Evolutionary conservation across 2,113 vertebrate genomes (phyloP), one percentile per base, ranked within the genome.

Genomic region (Candoia aspera): DNA sequence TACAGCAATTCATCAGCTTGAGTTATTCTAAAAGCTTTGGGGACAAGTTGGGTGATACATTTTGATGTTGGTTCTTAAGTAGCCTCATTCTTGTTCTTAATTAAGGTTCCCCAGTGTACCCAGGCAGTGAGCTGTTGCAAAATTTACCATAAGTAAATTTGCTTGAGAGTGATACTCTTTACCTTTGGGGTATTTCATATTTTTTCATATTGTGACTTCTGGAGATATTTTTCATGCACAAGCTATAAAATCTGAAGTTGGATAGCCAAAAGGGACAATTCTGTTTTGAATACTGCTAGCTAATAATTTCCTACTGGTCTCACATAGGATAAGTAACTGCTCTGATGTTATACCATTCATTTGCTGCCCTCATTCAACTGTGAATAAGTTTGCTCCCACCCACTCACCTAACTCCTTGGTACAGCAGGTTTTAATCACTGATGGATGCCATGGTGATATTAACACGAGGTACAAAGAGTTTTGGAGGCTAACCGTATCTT

Each of bases 221-320:
- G 83, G 59, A 92, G 84, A 84, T 92, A 53, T 93, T 57, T 68
- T 92, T 89, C 88, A 55, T 57, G 68, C 58, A 54, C 87, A 88
- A 79, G 93, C 95, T 79, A 55, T 88, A 92, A 92, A 91, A 92
- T 0, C 19, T 73, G 60, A 93, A 90, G 90, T 8, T 55, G 92
- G 90, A 68, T 86, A 93, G 87, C 88, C 90, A 93, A 90, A 46
- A n/a, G 57, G 49, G 91, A 94, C 42, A 24, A 1, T 93, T 92
- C 84, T 85, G 95, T 91, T 89, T n/a, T 94, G 94, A 96, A 95
- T 89, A 91, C 26, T 94, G 91, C 87, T 79, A 12, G 46, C 6
- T 96, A 93, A 94, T 94, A 95, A 93, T 96, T 33, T 92, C 90
- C 88, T 92, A 91, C 3, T 73, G 73, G 86, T 85, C 91, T 86